Base-by-base conservation (phyloP, 2,888 invertebrate genomes). In the Harpalus rufipes region DNA sequence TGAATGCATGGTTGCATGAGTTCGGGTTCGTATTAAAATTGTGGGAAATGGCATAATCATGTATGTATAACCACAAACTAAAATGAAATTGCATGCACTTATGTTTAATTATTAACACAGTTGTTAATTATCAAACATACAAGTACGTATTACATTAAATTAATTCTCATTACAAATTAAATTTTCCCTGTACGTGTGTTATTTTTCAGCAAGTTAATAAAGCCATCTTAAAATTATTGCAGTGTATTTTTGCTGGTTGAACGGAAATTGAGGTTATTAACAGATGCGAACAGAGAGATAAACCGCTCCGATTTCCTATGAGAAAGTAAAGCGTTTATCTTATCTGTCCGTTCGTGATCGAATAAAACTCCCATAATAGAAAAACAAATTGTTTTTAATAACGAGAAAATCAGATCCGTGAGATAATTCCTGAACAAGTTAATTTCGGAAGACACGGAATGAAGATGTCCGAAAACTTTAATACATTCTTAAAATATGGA, bases 401-500 rank as follows among this genome's bases (percentile, higher is more conserved):
- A 80, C 61, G 18, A 41, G 61, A 80, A 80, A 80, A 80, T 41
- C 56, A 59, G 61, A 72, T 82, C 58, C 84, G 78, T 84, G 76
- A 76, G 84, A 84, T 81, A 83, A 21, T 61, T 84, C 44, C 41
- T 78, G 21, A 78, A 63, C 32, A 44, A 76, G 63, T 84, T 82
- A 72, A 74, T 84, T 84, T 78, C 51, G 32, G 39, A 84, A 84
- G 51, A 76, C 61, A 84, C 78, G 61, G 51, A 84, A 84, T 84
- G 41, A 63, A 84, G 84, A 84, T 78, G 74, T 84, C 41, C 63
- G 41, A 78, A 84, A 63, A 78, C 0, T 44, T 84, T 76, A 84
- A 84, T 84, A 63, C 78, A 14, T 78, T 84, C 76, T 84, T 76
- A 78, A 84, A 78, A 63, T 84, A 84, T 84, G 84, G 84, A 84